Base-by-base conservation (phyloP, 2,888 invertebrate species). In the Imbricaverruca yamaguchii region DNA sequence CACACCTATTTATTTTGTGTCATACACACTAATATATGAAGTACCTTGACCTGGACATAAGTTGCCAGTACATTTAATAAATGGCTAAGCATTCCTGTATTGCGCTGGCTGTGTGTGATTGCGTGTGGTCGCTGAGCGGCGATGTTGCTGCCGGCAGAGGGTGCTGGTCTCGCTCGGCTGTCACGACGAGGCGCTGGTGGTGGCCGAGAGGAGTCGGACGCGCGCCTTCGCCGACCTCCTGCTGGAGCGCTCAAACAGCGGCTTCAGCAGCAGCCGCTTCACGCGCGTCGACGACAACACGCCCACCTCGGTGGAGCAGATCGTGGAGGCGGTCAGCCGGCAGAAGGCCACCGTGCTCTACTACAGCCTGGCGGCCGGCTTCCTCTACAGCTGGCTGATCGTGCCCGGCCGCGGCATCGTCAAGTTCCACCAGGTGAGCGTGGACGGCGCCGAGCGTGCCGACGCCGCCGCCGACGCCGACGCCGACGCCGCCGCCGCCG, bases 141-240 rank as follows among this genome's bases (percentile, higher is more conserved):
- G 39, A 39, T 39, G 39, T 1, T 39, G 39, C 39, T 39, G 39
- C 39, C 39, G 39, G 65, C 94, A 97, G 88, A 91, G 95, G 85
- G 94, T 97, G 0, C 89, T 97, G 83, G 91, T 91, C 4, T 88
- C 88, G 59, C 89, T 95, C 84, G 93, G 93, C 63, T 91, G 94
- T 81, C 92, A 92, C 81, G 94, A 96, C 81, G 96, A 97, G 85
- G 97, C 97, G 0, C 87, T 97, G n/a, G 92, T 96, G 18, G 93
- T 96, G 59, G 97, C 97, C 0, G 97, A 97, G 87, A 90, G 94
- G 83, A 85, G 88, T 79, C 91, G 95, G 65, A 93, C 94, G 12
- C 89, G 95, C 74, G 91, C 93, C 0, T 90, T 93, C 84, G 89
- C 91, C 7, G 93, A 93, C 85, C 88, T 92, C 67, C 87, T 91